These are phyloP conservation scores for Rosalia funebris DNA, from an alignment of 2,888 invertebrate species.

Conservation along the genomic window DNA sequence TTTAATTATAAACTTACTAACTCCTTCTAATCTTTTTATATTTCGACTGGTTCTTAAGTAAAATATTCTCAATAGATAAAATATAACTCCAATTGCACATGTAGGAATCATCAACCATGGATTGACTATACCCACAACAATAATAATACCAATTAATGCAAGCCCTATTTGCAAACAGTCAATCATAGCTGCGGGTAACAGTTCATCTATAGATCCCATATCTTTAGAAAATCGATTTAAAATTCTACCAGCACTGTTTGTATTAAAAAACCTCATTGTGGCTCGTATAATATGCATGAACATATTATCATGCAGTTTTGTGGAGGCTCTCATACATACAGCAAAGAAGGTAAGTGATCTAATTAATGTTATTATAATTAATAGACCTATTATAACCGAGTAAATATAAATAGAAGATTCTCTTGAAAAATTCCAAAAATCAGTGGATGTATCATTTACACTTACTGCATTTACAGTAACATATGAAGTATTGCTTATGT, in stretches of 20 bases:
- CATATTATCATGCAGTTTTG: slow-evolving; percentile 67
- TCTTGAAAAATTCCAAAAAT: slow-evolving; percentile 58
- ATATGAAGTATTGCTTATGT: slow-evolving; percentile 12
- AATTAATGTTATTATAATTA: slow-evolving; percentile 63
- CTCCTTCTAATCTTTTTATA: slow-evolving; percentile 76
- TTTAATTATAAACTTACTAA: slow-evolving; percentile 66
- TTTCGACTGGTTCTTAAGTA: slow-evolving; percentile 81
- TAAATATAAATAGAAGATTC: slow-evolving; percentile 60
- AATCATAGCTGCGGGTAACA: slow-evolving; percentile 65
- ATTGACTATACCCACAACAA: slow-evolving; percentile 78
- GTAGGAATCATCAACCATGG: slow-evolving; percentile 76
- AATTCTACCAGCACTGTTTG: slow-evolving; percentile 71
- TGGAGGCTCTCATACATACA: slow-evolving; percentile 67
- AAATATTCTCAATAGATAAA: slow-evolving; percentile 73
- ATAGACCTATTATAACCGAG: slow-evolving; percentile 61
- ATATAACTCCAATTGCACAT: slow-evolving; percentile 70
- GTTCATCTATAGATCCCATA: slow-evolving; percentile 70
- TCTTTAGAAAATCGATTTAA: slow-evolving; percentile 79
- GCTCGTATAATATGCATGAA: slow-evolving; percentile 68
- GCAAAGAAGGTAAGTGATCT: slow-evolving; percentile 67
- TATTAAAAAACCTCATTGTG: slow-evolving; percentile 75
- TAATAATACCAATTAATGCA: slow-evolving; percentile 75
- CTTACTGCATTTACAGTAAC: background rate
- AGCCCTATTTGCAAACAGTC: slow-evolving; percentile 69
- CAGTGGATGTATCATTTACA: slow-evolving; percentile 21